Evolutionary conservation across 2,113 vertebrate species (phyloP).

Genomic region (Hydrolagus affinis): DNA sequence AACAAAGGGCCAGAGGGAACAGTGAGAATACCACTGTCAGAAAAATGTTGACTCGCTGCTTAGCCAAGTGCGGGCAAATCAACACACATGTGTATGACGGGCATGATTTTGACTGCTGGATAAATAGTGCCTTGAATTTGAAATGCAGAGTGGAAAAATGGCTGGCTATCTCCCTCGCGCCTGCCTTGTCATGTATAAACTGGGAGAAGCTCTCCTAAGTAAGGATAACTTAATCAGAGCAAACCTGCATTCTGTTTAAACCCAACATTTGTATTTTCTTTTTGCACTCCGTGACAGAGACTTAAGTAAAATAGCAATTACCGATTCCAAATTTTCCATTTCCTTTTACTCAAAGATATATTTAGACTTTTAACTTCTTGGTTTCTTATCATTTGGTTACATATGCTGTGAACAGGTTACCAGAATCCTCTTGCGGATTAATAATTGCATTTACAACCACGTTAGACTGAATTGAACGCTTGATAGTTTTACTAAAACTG

Average conservation of each 20-base stretch:
- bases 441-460: slow-evolving; percentile 23
- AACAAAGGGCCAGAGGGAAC: slow-evolving; percentile 28
- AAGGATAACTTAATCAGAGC: slow-evolving; percentile 26
- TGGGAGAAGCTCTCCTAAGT: slow-evolving; percentile 11
- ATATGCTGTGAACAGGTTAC: slow-evolving; percentile 32
- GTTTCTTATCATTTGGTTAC: slow-evolving; percentile 31
- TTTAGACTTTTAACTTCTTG: slow-evolving; percentile 24
- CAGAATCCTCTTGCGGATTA: slow-evolving; percentile 28
- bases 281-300: slow-evolving; percentile 25
- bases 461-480: slow-evolving; percentile 5
- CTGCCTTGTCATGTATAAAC: background rate
- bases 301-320: slow-evolving; percentile 32
- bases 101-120: slow-evolving; percentile 27
- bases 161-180: slow-evolving; percentile 4
- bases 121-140: slow-evolving; percentile 20
- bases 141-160: slow-evolving; percentile 4
- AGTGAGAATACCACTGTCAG: slow-evolving; percentile 26
- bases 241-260: slow-evolving; percentile 29
- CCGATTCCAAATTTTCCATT: slow-evolving; percentile 28
- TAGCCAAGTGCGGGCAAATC: background rate
- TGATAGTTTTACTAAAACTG: slow-evolving; percentile 22
- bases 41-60: slow-evolving; percentile 31
- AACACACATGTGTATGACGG: slow-evolving; percentile 23
- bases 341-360: slow-evolving; percentile 31
- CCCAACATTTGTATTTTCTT: slow-evolving; percentile 20